Evolutionary conservation across 37 sponge, comb jelly and placozoan genomes (phyloP).

Genomic region (Eunapius fragilis): DNA sequence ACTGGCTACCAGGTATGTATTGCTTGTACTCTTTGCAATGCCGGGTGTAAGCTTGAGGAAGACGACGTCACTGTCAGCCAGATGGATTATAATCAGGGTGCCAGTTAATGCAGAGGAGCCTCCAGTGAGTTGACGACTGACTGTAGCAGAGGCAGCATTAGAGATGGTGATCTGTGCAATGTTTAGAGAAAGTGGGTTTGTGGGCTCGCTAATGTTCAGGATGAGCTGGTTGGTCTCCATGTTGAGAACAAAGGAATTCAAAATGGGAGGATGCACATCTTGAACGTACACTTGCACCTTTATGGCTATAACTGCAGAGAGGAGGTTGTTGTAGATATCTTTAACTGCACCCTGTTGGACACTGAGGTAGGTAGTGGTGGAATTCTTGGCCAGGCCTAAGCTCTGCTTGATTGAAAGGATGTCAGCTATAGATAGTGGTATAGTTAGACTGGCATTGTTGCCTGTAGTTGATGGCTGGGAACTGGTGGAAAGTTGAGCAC

Average conservation of each 20-base stretch:
- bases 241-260: constrained; percentile 63
- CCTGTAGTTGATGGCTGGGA: constrained; percentile 17
- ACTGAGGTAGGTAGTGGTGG: constrained; percentile 49
- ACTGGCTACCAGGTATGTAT: constrained; percentile 65
- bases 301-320: constrained; percentile 52
- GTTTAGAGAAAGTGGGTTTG: constrained; percentile 51
- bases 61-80: constrained; percentile 63
- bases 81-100: constrained; percentile 24
- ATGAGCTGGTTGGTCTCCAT: constrained; percentile 44
- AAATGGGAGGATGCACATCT: constrained; percentile 59
- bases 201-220: constrained; percentile 75
- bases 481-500: constrained; percentile 27
- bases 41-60: constrained; percentile 52
- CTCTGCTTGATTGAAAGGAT: constrained; percentile 49
- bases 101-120: constrained; percentile 35
- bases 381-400: constrained; percentile 45
- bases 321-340: constrained; percentile 68
- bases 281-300: constrained; percentile 45
- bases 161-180: constrained; percentile 58
- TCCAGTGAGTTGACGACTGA: constrained; percentile 72
- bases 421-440: constrained; percentile 41
- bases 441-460: constrained; percentile 42
- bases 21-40: constrained; percentile 36
- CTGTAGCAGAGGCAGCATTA: constrained; percentile 44
- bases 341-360: constrained; percentile 38